phyloP scores from a whole-genome alignment of 2,888 invertebrate species.

The Drosophila hamatofila region DNA sequence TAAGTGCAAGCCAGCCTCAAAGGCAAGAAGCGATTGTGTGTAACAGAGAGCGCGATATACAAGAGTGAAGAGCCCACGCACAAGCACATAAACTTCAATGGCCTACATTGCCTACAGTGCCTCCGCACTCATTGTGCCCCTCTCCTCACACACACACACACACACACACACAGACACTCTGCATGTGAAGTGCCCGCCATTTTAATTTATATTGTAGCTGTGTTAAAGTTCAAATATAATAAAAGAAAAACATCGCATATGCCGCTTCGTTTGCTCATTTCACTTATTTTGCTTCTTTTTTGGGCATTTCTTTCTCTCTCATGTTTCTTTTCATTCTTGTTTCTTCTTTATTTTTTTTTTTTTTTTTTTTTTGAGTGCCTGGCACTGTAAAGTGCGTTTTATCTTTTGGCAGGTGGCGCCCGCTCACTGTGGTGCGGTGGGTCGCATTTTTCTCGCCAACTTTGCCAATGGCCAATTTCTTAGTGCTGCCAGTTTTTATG shows the following conservation, averaged over 20 bases:
- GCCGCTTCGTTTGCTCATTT: constrained; percentile 25
- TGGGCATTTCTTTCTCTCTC: not conserved
- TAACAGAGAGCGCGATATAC: not conserved
- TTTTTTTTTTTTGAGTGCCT: constrained; percentile 19
- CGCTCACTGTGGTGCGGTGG: not conserved
- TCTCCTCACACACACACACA: not conserved
- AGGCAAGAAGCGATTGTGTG: constrained; percentile 4
- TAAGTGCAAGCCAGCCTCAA: constrained; percentile 51
- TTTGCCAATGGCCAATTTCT: constrained; percentile 63
- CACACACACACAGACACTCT: not conserved
- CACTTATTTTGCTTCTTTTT: constrained; percentile 12
- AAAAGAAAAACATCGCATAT: constrained; percentile 63
- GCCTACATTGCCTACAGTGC: constrained; percentile 20
- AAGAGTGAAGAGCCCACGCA: constrained; percentile 22
- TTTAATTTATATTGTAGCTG: constrained; percentile 77
- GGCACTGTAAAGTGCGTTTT: constrained; percentile 69
- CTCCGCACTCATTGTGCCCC: not conserved
- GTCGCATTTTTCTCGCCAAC: constrained; percentile 37
- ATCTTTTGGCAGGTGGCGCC: constrained; percentile 60
- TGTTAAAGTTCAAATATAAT: constrained; percentile 74
- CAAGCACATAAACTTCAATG: constrained; percentile 63
- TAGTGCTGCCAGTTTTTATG: constrained; percentile 55
- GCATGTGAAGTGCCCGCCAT: constrained; percentile 61
- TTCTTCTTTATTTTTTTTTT: not conserved
- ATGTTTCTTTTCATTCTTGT: too few relatives aligned